Conservation (phyloP, 2,797 vertebrate genomes). For the Rhynchonycteris naso region DNA sequence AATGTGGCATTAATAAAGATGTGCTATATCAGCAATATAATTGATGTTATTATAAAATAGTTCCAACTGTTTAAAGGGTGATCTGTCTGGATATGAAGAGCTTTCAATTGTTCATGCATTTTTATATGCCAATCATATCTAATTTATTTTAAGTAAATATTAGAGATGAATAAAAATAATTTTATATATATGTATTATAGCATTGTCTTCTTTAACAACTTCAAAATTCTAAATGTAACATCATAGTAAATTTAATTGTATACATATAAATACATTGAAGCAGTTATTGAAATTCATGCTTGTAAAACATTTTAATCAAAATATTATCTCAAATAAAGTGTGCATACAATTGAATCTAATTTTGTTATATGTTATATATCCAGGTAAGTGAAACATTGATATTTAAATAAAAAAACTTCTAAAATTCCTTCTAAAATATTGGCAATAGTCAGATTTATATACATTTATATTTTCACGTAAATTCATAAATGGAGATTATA, state of each 20-base stretch:
- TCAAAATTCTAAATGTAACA: neutral
- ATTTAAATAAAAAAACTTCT: neutral
- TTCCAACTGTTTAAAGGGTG: neutral
- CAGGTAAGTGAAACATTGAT: neutral
- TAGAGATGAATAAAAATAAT: neutral
- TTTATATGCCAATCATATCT: neutral
- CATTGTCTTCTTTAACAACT: neutral
- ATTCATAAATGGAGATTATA: neutral
- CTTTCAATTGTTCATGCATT: neutral
- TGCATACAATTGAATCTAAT: neutral
- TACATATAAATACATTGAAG: neutral
- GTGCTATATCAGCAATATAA: neutral
- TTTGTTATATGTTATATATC: neutral
- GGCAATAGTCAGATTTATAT: neutral
- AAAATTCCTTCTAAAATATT: neutral
- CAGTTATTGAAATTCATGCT: neutral
- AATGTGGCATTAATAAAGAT: neutral
- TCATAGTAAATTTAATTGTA: neutral
- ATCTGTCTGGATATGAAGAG: neutral
- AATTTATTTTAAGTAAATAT: neutral
- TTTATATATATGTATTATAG: neutral
- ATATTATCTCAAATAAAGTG: neutral
- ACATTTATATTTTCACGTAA: neutral
- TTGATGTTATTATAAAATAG: neutral
- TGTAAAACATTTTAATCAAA: neutral